Percentiles rank a stretch among this genome's conserved stretches.
phyloP scores from a whole-genome alignment of 2,113 vertebrate species.

The Pygoscelis antarcticus region DNA sequence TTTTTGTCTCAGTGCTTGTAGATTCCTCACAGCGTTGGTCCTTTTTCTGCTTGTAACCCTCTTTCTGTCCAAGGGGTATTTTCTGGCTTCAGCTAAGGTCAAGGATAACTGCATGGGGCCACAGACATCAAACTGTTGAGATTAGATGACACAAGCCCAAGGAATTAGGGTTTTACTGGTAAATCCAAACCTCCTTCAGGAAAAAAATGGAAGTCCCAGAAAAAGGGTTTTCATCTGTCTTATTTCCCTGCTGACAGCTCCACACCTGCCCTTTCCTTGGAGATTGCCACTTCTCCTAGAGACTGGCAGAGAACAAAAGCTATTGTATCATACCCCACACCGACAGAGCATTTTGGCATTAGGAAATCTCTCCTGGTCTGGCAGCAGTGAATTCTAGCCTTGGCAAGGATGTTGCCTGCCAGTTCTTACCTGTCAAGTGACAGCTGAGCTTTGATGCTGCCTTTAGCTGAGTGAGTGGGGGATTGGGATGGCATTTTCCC shows the following conservation, averaged over 20 bases:
- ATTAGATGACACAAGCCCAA: neutral
- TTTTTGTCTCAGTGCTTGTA: neutral
- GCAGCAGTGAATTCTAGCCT: neutral
- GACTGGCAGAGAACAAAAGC: neutral
- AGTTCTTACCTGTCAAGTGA: slow-evolving; percentile 25
- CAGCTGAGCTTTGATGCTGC: neutral
- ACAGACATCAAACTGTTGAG: neutral
- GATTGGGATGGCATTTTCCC: neutral
- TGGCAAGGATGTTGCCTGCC: slow-evolving; percentile 25
- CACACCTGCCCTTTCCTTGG: neutral
- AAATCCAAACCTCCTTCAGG: neutral
- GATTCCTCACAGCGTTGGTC: neutral
- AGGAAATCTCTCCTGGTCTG: neutral
- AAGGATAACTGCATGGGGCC: neutral
- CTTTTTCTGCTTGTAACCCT: neutral
- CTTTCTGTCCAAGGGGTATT: neutral
- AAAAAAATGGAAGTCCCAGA: neutral
- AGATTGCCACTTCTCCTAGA: neutral
- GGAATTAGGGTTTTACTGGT: neutral
- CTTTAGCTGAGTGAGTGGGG: neutral
- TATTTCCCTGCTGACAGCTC: neutral
- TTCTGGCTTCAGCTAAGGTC: neutral
- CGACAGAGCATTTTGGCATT: neutral
- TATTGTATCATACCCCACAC: neutral
- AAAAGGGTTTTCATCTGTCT: neutral